These are phyloP conservation scores for Triplophysa siluroides DNA, from an alignment of 2,113 vertebrate species.

Conservation along the genomic window DNA sequence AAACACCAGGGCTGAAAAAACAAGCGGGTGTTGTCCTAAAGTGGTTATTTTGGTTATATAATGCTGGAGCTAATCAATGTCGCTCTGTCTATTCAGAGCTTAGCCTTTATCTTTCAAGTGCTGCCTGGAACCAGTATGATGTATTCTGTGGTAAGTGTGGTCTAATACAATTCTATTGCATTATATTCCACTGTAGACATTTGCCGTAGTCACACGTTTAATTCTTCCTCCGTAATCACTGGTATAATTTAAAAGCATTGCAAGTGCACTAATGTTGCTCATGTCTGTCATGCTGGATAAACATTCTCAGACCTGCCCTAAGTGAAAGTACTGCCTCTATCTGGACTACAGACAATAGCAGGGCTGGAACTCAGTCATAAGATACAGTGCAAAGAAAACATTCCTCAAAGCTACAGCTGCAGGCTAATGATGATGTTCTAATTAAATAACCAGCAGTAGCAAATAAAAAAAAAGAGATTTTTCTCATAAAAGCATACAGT, in stretches of 20 bases:
- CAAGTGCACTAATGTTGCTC: background rate
- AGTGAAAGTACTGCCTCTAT: background rate
- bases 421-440: background rate
- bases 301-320: slow-evolving; percentile 11
- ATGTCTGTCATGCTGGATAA: background rate
- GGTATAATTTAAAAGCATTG: background rate
- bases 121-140: slow-evolving; percentile 28
- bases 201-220: background rate
- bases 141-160: background rate
- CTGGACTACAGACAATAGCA: slow-evolving; percentile 16
- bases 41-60: slow-evolving; percentile 26
- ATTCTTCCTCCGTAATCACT: background rate
- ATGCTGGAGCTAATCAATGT: slow-evolving; percentile 8
- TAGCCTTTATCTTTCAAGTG: slow-evolving; percentile 32
- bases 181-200: background rate
- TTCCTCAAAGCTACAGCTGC: background rate
- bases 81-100: slow-evolving; percentile 31
- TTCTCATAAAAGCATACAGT: no score
- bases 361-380: background rate
- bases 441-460: background rate
- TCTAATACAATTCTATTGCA: background rate
- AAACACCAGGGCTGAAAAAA: background rate
- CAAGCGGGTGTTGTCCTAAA: background rate
- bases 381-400: background rate
- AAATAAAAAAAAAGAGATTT: background rate